phyloP scores from a whole-genome alignment of 2,113 vertebrate genomes.

The Notarius lentiginosus region DNA sequence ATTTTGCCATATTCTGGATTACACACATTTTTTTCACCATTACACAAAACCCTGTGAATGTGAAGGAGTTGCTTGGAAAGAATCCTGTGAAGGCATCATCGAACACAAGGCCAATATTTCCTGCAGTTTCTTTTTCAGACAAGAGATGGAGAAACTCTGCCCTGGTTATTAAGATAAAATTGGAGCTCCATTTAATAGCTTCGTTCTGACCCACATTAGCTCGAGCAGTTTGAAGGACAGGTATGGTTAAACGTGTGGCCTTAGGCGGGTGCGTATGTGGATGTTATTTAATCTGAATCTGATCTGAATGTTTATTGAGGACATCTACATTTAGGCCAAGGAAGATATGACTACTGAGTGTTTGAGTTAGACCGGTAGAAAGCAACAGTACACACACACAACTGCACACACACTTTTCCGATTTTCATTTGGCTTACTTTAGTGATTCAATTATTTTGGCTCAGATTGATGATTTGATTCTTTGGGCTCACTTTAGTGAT shows the following conservation, averaged over 20 bases:
- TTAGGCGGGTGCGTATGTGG: not conserved
- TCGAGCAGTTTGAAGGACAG: constrained; percentile 10
- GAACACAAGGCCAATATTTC: not conserved
- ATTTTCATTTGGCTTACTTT: not conserved
- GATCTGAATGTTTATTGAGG: not conserved
- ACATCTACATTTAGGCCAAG: not conserved
- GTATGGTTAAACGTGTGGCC: not conserved
- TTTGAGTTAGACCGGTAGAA: constrained; percentile 14
- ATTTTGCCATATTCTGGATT: too few species aligned
- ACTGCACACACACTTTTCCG: not conserved
- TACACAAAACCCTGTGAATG: not conserved
- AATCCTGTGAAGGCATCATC: not conserved
- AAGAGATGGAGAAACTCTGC: constrained; percentile 46
- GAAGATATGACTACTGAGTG: not conserved
- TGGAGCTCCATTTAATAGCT: constrained; percentile 60
- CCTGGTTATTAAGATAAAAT: constrained; percentile 57
- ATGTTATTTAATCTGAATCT: not conserved
- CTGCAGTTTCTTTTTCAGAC: not conserved
- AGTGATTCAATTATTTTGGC: not conserved
- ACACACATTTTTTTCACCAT: too few species aligned
- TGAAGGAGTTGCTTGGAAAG: not conserved
- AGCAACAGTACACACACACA: not conserved
- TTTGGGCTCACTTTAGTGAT: not conserved
- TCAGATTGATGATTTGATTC: not conserved
- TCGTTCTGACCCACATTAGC: constrained; percentile 57